Conservation (phyloP, 1,140 invertebrate genomes). For the Trichoplusia ni region DNA sequence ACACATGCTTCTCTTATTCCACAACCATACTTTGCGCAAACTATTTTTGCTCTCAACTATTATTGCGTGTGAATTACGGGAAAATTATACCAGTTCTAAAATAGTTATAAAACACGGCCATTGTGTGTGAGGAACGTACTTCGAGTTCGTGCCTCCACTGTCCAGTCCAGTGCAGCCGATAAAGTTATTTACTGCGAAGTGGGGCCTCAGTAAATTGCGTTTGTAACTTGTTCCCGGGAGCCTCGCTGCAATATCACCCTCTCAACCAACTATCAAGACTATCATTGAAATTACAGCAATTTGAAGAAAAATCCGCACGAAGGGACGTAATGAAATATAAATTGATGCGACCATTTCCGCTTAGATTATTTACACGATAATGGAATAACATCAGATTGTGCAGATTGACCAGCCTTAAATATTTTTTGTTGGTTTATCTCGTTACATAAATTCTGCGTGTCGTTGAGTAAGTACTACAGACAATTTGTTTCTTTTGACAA, state of each 20-base stretch:
- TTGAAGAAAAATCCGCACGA: slow-evolving; percentile 9
- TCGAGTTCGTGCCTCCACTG: slow-evolving; percentile 2
- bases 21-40: neutral
- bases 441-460: neutral
- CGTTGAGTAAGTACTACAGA: neutral
- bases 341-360: slow-evolving; percentile 9
- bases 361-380: neutral
- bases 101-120: neutral
- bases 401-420: too few relatives aligned
- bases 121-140: neutral
- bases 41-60: too few relatives aligned
- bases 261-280: slow-evolving; percentile 13
- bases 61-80: too few relatives aligned
- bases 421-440: too few relatives aligned
- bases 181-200: slow-evolving; percentile 64
- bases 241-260: slow-evolving; percentile 52
- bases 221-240: slow-evolving; percentile 55
- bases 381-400: neutral
- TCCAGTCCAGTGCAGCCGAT: slow-evolving; percentile 46
- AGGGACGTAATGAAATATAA: slow-evolving; percentile 18
- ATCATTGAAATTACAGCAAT: slow-evolving; percentile 20
- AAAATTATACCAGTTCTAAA: neutral
- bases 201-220: slow-evolving; percentile 60
- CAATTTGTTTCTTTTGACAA: too few relatives aligned
- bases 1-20: neutral